phyloP scores from a whole-genome alignment of 2,797 vertebrate species.

The Anas bahamensis region DNA sequence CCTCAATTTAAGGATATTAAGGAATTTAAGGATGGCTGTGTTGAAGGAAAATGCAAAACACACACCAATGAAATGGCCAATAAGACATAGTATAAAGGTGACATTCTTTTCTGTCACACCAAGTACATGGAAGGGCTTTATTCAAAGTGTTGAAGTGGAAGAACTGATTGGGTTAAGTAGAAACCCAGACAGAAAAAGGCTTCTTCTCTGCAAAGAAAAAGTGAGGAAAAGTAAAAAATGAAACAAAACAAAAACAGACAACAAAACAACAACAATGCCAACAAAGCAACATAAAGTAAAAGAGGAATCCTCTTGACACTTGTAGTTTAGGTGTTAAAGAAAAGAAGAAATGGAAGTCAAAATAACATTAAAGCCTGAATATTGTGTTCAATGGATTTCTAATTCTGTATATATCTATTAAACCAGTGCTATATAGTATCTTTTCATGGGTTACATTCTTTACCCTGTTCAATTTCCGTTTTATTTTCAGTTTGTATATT shows the following conservation, averaged over 20 bases:
- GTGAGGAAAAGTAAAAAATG: not conserved
- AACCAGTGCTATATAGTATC: conserved; percentile 40
- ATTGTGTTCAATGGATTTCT: conserved; percentile 23
- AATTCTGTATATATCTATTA: conserved; percentile 62
- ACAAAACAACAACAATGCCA: not conserved
- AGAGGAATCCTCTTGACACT: not conserved
- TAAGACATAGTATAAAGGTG: not conserved
- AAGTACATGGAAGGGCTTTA: not conserved
- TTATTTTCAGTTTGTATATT: conserved; percentile 42
- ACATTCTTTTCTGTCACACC: conserved; percentile 14
- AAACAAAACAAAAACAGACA: not conserved
- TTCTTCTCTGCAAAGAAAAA: conserved; percentile 4
- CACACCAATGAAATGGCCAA: not conserved
- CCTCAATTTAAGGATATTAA: not conserved
- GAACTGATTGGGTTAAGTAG: not conserved
- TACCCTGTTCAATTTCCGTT: conserved; percentile 1
- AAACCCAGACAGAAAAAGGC: not conserved
- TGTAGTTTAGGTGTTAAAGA: not conserved
- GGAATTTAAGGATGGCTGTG: not conserved
- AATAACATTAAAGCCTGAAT: conserved; percentile 34
- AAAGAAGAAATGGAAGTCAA: conserved; percentile 17
- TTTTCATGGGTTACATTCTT: conserved; percentile 23
- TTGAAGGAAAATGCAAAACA: not conserved
- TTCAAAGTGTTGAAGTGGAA: not conserved
- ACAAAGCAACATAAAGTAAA: not conserved